Evolutionary conservation across 2,888 invertebrate species (phyloP), one percentile per base, ranked within the genome.

Genomic region (Sphaerophoria taeniata): DNA sequence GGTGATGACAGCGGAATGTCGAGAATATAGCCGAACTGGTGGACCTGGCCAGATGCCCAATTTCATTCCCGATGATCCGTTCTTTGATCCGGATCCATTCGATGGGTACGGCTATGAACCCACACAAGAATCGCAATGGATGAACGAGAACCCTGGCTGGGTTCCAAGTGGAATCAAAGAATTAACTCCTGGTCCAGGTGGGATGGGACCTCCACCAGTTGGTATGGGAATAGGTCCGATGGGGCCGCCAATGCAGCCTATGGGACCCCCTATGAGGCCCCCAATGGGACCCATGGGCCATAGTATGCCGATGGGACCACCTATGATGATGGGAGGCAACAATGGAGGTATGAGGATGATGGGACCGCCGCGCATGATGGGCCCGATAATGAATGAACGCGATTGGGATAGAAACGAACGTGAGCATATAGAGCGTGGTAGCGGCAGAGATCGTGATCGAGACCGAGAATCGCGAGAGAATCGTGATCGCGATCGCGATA

Each of bases 1-100:
- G 93, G 97, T 97, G 58, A 97, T 98, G 97, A 97, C 97, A 9
- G 97, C 97, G 2, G 97, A 98, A 91, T 94, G 97, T 76, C 94
- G 97, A 81, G 97, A 97, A 91, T 97, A 97, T 91, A 96, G 96
- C 55, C 93, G 95, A 7, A 89, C 91, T 0, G 95, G 95, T 78
- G 93, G 94, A 7, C 76, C 87, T 0, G 79, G 87, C 36, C 94
- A 89, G 45, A 89, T 91, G 89, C 91, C 90, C 87, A 89, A 93
- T 91, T 90, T 93, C 89, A 88, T 93, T 88, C 87, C 88, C 4
- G 91, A 91, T 16, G 93, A 93, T 67, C 91, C 92, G 14, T 93
- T 93, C 87, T 92, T 91, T 73, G 92, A 92, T 61, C 89, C 90
- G 0, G 92, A 92, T 78, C 89, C 90, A 2, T 92, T 90, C 16